These are phyloP conservation scores for Drosophila infuscata DNA, from an alignment of 2,888 invertebrate genomes.

Conservation along the genomic window DNA sequence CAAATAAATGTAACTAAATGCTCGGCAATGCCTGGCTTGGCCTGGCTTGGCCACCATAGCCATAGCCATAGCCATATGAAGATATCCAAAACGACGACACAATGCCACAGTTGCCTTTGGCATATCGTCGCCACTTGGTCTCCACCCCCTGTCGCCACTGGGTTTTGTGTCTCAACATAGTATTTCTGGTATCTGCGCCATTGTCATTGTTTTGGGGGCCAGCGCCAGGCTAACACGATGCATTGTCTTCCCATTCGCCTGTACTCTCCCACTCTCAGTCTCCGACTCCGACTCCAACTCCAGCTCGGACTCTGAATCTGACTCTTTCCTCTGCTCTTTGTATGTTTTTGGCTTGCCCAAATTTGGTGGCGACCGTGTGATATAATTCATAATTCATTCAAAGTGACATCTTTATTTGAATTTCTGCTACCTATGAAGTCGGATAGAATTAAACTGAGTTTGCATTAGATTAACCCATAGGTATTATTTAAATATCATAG, in stretches of 20 bases:
- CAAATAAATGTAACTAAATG: constrained; percentile 85
- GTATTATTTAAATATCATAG: not conserved
- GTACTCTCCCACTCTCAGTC: not conserved
- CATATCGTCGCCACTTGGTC: constrained; percentile 78
- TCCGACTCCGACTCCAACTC: constrained; percentile 13
- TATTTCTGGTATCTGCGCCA: constrained; percentile 63
- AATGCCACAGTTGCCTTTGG: constrained; percentile 83
- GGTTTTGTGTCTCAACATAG: constrained; percentile 43
- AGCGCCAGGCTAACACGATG: constrained; percentile 48
- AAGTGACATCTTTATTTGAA: constrained; percentile 77
- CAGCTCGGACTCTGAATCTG: constrained; percentile 18
- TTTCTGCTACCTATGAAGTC: constrained; percentile 16
- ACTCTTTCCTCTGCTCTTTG: constrained; percentile 33
- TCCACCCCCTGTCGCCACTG: constrained; percentile 7
- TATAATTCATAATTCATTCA: constrained; percentile 81
- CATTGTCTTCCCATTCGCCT: constrained; percentile 45
- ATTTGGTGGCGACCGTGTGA: constrained; percentile 75
- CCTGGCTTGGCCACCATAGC: not conserved
- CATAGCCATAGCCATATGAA: constrained; percentile 77
- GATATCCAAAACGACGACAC: constrained; percentile 85
- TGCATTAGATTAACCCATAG: not conserved
- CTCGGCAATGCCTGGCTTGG: constrained; percentile 55
- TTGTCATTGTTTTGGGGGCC: constrained; percentile 62
- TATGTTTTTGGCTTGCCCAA: constrained; percentile 61
- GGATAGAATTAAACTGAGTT: not conserved